Conservation (phyloP, 2,888 invertebrate genomes). For the Stenodera caucasica region DNA sequence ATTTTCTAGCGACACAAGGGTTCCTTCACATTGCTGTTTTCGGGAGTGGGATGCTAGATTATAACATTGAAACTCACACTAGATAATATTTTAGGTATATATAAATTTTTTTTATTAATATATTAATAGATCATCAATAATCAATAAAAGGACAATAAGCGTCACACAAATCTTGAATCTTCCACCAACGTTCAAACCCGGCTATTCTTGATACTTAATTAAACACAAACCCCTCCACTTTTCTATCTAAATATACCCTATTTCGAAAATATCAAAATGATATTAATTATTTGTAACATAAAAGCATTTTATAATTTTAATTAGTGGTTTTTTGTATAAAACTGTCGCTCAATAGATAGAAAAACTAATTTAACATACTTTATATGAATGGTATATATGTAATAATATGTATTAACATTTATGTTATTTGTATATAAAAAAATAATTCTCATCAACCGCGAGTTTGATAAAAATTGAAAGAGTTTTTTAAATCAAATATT, state of each 20-base stretch:
- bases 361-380: neutral
- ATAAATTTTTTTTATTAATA: neutral
- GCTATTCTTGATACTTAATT: neutral
- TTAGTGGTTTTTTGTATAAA: neutral
- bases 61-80: slow-evolving; percentile 24
- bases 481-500: neutral
- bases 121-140: neutral
- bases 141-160: neutral
- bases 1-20: slow-evolving; percentile 42
- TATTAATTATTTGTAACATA: neutral
- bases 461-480: neutral
- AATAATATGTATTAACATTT: too few relatives aligned
- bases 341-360: neutral
- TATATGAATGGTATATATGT: too few relatives aligned
- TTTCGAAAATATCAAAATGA: neutral
- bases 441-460: neutral
- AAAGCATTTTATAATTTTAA: neutral
- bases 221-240: neutral
- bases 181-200: neutral
- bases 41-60: slow-evolving; percentile 24
- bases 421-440: too few relatives aligned
- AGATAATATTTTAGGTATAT: slow-evolving; percentile 14
- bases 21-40: slow-evolving; percentile 31
- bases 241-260: neutral
- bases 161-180: neutral